phyloP scores from a whole-genome alignment of 2,113 vertebrate species.

The Oreotrochilus melanogaster region DNA sequence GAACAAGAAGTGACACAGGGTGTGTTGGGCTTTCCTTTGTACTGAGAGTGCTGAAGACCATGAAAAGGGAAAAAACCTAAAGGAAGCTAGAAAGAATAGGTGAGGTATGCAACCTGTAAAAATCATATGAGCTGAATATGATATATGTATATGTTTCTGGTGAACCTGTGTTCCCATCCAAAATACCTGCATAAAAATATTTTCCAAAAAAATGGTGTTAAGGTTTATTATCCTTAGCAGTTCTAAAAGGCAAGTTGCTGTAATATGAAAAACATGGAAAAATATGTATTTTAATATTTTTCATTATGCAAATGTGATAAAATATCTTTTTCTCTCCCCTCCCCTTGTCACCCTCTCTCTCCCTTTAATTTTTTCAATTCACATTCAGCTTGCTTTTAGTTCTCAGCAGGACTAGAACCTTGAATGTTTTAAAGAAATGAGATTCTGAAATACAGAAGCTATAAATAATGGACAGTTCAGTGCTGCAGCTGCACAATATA shows the following conservation, averaged over 20 bases:
- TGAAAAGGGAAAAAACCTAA: not conserved
- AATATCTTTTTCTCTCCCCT: not conserved
- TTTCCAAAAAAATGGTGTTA: not conserved
- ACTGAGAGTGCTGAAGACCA: not conserved
- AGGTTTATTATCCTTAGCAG: not conserved
- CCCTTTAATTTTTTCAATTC: not conserved
- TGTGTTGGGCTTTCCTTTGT: not conserved
- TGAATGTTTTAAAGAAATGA: not conserved
- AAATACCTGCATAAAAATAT: not conserved
- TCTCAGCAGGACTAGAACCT: not conserved
- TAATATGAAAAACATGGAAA: not conserved
- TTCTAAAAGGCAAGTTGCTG: not conserved
- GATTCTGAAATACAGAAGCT: constrained; percentile 12
- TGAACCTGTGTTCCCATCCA: not conserved
- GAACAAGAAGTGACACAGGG: not conserved
- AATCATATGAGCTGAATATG: not conserved
- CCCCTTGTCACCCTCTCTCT: too few relatives aligned
- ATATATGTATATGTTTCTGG: not conserved
- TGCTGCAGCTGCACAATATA: not conserved
- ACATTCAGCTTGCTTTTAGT: not conserved
- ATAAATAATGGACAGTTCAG: constrained; percentile 23
- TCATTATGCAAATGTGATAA: not conserved
- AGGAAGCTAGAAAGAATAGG: not conserved
- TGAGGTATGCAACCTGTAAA: not conserved
- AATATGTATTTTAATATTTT: not conserved